phyloP scores from a whole-genome alignment of 2,797 vertebrate genomes.

The Spinibarbus caldwelli region DNA sequence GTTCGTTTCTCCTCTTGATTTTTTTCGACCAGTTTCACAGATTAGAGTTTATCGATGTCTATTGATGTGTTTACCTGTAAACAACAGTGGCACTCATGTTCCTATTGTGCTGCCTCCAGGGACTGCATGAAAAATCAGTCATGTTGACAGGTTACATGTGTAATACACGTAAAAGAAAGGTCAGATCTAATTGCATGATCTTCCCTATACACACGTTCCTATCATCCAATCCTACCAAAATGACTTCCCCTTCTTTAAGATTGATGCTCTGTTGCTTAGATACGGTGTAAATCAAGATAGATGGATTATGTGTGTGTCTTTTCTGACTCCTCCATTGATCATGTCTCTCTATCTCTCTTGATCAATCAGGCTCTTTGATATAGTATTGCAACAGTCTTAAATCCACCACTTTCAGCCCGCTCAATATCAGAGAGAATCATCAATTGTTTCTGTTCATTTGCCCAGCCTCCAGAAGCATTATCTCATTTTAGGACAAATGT shows the following conservation, averaged over 20 bases:
- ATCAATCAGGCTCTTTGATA: slow-evolving; percentile 57
- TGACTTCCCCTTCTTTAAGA: slow-evolving; percentile 36
- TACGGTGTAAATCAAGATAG: slow-evolving; percentile 55
- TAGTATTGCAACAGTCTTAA: slow-evolving; percentile 54
- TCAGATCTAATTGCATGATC: slow-evolving; percentile 52
- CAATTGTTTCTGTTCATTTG: background rate
- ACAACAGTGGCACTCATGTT: slow-evolving; percentile 23
- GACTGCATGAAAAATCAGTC: slow-evolving; percentile 51
- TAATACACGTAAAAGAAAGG: slow-evolving; percentile 34
- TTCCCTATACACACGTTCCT: slow-evolving; percentile 41
- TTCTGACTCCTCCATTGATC: slow-evolving; percentile 61
- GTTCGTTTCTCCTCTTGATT: background rate
- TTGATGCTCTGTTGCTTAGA: slow-evolving; percentile 58
- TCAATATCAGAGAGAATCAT: slow-evolving; percentile 16
- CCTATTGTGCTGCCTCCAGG: slow-evolving; percentile 27
- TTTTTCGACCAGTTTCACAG: background rate
- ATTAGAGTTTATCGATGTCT: slow-evolving; percentile 18
- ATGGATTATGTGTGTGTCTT: slow-evolving; percentile 58
- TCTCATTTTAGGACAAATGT: too few relatives aligned
- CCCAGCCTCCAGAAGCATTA: too few relatives aligned
- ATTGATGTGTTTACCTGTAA: slow-evolving; percentile 34
- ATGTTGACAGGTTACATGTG: slow-evolving; percentile 46
- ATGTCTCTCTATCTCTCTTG: slow-evolving; percentile 36
- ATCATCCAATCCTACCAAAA: slow-evolving; percentile 31
- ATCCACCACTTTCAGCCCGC: slow-evolving; percentile 37